Evolutionary conservation across 2,888 invertebrate species (phyloP).

Genomic region (Beris chalybata): DNA sequence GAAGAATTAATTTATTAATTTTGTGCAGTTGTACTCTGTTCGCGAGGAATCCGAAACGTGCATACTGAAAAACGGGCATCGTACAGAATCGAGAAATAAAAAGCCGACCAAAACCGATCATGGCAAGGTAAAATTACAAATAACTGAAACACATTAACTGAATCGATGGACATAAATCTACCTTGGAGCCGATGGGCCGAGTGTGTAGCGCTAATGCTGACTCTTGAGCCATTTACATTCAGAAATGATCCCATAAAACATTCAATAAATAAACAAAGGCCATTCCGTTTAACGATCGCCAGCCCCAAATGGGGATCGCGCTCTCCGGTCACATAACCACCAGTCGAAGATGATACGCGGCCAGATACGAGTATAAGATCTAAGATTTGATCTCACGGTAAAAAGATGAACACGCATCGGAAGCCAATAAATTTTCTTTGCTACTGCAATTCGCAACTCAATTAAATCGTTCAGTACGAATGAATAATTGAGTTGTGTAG

Average conservation of each 20-base stretch:
- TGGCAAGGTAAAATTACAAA: constrained; percentile 31
- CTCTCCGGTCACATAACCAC: neutral
- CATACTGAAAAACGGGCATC: no score
- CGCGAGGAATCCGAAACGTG: no score
- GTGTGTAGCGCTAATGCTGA: constrained; percentile 11
- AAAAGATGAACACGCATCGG: constrained; percentile 2
- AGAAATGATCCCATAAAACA: constrained; percentile 33
- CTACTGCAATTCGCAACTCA: constrained; percentile 34
- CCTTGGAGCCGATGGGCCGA: constrained; percentile 19
- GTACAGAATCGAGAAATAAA: no score
- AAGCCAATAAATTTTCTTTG: constrained; percentile 32
- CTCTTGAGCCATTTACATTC: constrained; percentile 30
- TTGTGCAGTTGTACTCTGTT: constrained; percentile 21
- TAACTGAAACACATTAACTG: constrained; percentile 30
- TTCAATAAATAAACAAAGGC: constrained; percentile 34
- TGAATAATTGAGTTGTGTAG: constrained; percentile 34
- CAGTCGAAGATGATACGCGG: no score
- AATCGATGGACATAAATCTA: constrained; percentile 32
- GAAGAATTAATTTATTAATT: constrained; percentile 27
- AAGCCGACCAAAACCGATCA: constrained; percentile 9
- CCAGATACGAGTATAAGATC: constrained; percentile 2
- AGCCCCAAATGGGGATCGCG: constrained; percentile 23
- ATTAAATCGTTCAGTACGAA: constrained; percentile 30
- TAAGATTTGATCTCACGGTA: neutral
- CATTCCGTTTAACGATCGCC: constrained; percentile 28